Evolutionary conservation across 2,888 invertebrate species (phyloP).

Genomic region (Tubiluchus corallicola): DNA sequence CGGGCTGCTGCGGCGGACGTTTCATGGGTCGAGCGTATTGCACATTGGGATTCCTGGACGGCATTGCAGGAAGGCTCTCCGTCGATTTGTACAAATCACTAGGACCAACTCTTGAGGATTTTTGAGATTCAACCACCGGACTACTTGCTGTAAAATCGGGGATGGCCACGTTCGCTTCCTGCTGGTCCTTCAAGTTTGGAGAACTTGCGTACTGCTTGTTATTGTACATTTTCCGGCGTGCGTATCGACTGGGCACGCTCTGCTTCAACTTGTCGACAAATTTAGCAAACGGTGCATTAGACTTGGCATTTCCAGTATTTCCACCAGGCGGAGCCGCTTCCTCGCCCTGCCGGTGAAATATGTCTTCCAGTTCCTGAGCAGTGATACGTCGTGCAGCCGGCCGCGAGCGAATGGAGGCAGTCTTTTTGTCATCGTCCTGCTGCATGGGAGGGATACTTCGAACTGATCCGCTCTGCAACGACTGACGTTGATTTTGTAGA

Average conservation of each 20-base stretch:
- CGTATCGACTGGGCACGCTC: neutral
- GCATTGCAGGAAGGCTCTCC: constrained; percentile 36
- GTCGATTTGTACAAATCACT: neutral
- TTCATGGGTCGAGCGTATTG: constrained; percentile 62
- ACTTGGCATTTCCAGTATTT: too few relatives aligned
- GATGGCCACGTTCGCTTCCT: neutral
- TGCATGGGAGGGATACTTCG: too few relatives aligned
- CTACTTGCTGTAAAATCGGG: constrained; percentile 35
- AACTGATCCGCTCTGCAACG: too few relatives aligned
- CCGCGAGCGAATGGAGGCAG: constrained; percentile 73
- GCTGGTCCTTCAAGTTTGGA: neutral
- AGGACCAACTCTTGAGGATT: constrained; percentile 18
- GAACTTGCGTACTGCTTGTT: neutral
- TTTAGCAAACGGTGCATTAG: constrained; percentile 32
- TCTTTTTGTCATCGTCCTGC: too few relatives aligned
- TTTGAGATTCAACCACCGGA: constrained; percentile 44
- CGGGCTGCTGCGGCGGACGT: constrained; percentile 35
- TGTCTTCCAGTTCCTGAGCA: constrained; percentile 72
- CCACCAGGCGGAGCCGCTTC: too few relatives aligned
- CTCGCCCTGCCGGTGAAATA: constrained; percentile 68
- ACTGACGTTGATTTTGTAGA: too few relatives aligned
- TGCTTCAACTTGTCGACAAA: constrained; percentile 10
- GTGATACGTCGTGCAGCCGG: constrained; percentile 67
- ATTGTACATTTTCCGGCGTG: constrained; percentile 1
- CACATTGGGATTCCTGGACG: constrained; percentile 55